Evolutionary conservation across 2,888 invertebrate genomes (phyloP).

Genomic region (Tachina lurida): DNA sequence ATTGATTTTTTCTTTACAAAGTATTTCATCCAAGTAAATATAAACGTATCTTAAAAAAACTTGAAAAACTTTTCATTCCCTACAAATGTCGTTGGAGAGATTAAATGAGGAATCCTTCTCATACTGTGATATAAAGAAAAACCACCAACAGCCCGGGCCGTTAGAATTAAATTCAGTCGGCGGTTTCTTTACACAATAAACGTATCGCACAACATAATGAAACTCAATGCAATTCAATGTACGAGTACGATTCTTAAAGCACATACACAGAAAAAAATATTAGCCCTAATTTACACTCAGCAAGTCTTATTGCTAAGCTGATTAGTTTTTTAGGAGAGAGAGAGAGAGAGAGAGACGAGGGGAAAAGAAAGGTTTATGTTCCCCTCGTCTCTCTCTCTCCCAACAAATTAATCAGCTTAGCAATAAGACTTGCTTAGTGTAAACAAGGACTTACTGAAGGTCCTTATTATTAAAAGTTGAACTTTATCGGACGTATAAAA

Average conservation of each 20-base stretch:
- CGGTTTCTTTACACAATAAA: slow-evolving; percentile 62
- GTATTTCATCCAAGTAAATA: no score
- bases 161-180: slow-evolving; percentile 35
- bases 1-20: no score
- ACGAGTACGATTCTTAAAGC: not conserved
- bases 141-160: not conserved
- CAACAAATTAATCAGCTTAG: no score
- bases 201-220: slow-evolving; percentile 22
- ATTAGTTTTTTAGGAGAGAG: no score
- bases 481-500: no score
- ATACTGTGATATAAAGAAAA: slow-evolving; percentile 13
- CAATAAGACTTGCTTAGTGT: no score
- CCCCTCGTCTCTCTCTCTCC: no score
- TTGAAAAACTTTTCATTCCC: not conserved
- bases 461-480: not conserved
- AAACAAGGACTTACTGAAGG: not conserved
- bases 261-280: slow-evolving; percentile 3
- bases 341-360: no score
- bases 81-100: slow-evolving; percentile 9
- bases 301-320: no score
- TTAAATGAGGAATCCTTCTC: slow-evolving; percentile 19
- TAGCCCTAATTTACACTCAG: no score
- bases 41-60: no score
- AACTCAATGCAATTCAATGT: slow-evolving; percentile 13
- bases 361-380: no score